phyloP scores from a whole-genome alignment of 2,888 invertebrate genomes.

The Macroteleia sp. region DNA sequence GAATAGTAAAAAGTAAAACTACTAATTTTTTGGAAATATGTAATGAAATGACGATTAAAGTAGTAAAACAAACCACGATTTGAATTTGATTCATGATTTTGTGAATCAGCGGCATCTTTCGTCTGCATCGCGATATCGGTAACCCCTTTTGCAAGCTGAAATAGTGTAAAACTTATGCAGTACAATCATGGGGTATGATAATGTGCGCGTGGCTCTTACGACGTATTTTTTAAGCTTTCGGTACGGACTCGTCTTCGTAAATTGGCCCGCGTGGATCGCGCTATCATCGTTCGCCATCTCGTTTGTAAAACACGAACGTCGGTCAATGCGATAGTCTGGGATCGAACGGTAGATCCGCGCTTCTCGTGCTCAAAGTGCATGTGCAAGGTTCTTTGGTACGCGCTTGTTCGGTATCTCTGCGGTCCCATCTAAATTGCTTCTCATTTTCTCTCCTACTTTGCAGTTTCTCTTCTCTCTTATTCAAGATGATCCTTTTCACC shows the following conservation, averaged over 20 bases:
- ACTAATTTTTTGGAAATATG: too few species aligned
- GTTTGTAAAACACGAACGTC: constrained; percentile 65
- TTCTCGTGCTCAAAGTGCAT: constrained; percentile 31
- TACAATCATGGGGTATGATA: constrained; percentile 41
- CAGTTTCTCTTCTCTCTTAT: constrained; percentile 39
- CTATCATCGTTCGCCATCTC: constrained; percentile 65
- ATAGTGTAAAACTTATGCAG: constrained; percentile 44
- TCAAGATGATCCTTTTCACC: constrained; percentile 42
- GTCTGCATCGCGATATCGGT: constrained; percentile 22
- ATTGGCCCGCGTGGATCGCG: constrained; percentile 64
- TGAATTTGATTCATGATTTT: too few species aligned
- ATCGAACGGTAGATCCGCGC: constrained; percentile 41
- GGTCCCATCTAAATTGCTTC: constrained; percentile 71
- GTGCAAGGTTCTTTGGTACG: constrained; percentile 37
- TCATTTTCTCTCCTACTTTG: constrained; percentile 65
- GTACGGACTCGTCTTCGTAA: constrained; percentile 53
- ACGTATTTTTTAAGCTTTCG: constrained; percentile 44
- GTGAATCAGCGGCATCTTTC: too few species aligned
- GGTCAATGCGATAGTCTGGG: constrained; percentile 63
- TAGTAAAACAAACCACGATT: too few species aligned
- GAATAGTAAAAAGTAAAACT: too few species aligned
- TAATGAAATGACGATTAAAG: too few species aligned
- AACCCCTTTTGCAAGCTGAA: constrained; percentile 12
- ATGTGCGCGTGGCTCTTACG: constrained; percentile 35
- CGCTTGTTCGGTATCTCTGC: constrained; percentile 61